These are phyloP conservation scores for Myotis davidii DNA, from an alignment of 2,113 vertebrate species.

Conservation along the genomic window DNA sequence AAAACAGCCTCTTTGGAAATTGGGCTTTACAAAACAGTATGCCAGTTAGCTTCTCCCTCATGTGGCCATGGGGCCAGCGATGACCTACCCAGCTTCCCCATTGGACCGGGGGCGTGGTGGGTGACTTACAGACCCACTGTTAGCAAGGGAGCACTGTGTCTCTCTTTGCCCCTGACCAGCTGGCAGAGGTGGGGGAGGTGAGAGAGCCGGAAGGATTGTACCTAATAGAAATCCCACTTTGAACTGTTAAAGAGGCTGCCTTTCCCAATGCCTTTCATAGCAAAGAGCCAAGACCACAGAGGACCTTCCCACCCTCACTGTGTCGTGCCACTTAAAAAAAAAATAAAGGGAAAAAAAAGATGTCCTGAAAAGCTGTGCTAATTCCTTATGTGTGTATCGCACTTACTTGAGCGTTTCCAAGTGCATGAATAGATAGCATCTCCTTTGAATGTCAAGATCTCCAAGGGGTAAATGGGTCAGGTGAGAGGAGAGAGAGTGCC, in stretches of 20 bases:
- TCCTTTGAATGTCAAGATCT: neutral
- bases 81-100: neutral
- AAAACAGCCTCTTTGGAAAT: neutral
- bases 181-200: neutral
- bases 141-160: neutral
- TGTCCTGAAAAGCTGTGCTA: neutral
- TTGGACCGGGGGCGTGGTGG: neutral
- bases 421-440: fast-evolving
- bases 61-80: neutral
- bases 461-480: neutral
- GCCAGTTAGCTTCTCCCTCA: conserved; percentile 35
- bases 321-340: neutral
- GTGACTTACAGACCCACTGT: neutral
- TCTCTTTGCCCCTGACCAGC: neutral
- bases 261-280: neutral
- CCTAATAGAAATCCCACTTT: neutral
- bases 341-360: too few species aligned
- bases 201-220: neutral
- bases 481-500: neutral
- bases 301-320: too few species aligned
- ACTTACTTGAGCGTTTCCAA: neutral
- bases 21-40: conserved; percentile 45
- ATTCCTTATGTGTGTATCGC: fast-evolving
- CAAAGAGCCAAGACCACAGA: neutral
- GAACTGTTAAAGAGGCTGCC: neutral